A percentile compares a stretch with the other conserved stretches of the same genome.
phyloP scores from a whole-genome alignment of 2,888 invertebrate species.

The Gari tellinella region DNA sequence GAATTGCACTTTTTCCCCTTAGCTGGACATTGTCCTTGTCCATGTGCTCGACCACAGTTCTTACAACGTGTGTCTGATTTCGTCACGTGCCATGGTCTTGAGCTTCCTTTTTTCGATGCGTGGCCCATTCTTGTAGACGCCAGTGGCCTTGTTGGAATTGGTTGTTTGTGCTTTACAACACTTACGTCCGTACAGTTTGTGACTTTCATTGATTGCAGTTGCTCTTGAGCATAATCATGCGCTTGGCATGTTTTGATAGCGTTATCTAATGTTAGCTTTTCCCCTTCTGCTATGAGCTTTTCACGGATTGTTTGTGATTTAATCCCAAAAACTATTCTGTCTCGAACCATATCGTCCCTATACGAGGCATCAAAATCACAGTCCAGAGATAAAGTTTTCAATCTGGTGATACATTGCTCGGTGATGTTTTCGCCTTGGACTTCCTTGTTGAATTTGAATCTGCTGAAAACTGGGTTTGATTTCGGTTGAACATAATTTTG shows the following conservation, averaged over 20 bases:
- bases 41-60: conserved; percentile 9
- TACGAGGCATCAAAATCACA: conserved; percentile 45
- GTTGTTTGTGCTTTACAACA: neutral
- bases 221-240: conserved; percentile 24
- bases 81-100: neutral
- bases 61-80: neutral
- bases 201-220: conserved; percentile 22
- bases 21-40: conserved; percentile 34
- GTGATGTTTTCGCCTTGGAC: conserved; percentile 31
- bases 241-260: conserved; percentile 32
- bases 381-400: conserved; percentile 46
- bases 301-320: conserved; percentile 39
- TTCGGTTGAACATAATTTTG: conserved; percentile 40
- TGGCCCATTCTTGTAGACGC: neutral
- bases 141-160: neutral
- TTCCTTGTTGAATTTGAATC: conserved; percentile 53
- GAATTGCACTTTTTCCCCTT: conserved; percentile 32
- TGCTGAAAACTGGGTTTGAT: conserved; percentile 39
- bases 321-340: conserved; percentile 48
- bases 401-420: conserved; percentile 55
- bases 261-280: conserved; percentile 44
- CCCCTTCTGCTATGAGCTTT: conserved; percentile 42
- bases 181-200: conserved; percentile 14
- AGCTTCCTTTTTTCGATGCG: neutral
- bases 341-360: conserved; percentile 46